Evolutionary conservation across 2,888 invertebrate species (phyloP), one percentile per base, ranked within the genome.

Genomic region (Podabrus alpinus): DNA sequence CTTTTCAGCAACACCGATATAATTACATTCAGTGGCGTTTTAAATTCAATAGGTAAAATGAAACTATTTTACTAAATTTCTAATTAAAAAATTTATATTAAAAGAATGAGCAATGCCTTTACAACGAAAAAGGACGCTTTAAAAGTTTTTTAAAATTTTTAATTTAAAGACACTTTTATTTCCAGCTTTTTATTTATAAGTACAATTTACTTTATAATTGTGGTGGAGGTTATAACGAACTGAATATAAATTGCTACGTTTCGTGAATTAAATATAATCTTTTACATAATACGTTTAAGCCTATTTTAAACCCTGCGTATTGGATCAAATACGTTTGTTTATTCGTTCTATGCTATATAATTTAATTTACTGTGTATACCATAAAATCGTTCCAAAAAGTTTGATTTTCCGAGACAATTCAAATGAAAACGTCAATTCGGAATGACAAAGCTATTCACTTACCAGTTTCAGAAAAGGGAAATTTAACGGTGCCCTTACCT

Each of bases 171-270:
- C 19, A 64, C 62, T 64, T 62, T 15, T n/a, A 64, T 19, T n/a
- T 4, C 11, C n/a, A 19, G 9, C 11, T 19, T 17, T 62, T 19
- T 62, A 62, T 62, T 62, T 19, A 13, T 62, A 21, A 19, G 45
- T 62, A 64, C 62, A n/a, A 64, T 64, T 64, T 64, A 64, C 62
- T 64, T 64, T 64, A 64, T 64, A 64, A 64, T 64, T 61, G 61
- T 61, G 61, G 11, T 19, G 19, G 15, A 16, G 62, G 21, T 21
- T 64, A 13, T 9, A 64, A 17, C 19, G 62, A 64, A 17, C 21
- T 64, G 62, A 64, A 64, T 64, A 64, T 64, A 64, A 64, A 64
- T 64, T 64, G 17, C 19, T 64, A 64, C 62, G 62, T 64, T 64
- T 64, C 11, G 11, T 64, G 62, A 17, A 64, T 64, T 64, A 64